Evolutionary conservation across 1,140 invertebrate genomes (phyloP), one percentile per base, ranked within the genome.

Genomic region (Trichonephila inaurata): DNA sequence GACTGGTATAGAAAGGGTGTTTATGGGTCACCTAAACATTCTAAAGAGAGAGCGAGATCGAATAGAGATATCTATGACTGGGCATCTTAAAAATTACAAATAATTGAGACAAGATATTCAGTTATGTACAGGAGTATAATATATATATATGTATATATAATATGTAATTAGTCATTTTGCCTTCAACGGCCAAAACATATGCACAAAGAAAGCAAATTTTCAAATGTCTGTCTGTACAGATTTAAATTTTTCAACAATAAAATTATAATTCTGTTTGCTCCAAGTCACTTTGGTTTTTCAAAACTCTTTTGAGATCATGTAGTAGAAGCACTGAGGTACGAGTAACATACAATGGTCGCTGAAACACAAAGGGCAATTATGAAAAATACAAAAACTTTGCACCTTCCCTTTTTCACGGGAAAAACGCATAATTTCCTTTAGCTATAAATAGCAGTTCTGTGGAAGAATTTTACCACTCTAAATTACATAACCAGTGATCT

Each of bases 401-500:
- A 93, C 10, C 28, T 60, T 28, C 60, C 24, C 81, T 24, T 0
- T 14, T 18, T 58, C 0, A 19, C 8, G 69, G 51, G 33, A 40
- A 86, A 86, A 40, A 86, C 6, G 24, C 61, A 81, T 51, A 92
- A 58, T 89, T 88, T 51, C 10, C 51, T 51, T 93, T 82, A 77
- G 66, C 86, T 93, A 93, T 89, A 93, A 93, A 93, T 89, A 93
- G 28, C 92, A 93, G 92, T 88, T 77, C 92, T 82, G 92, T 92
- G 92, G 86, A 93, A 89, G 86, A 93, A 93, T 93, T 81, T 88
- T 82, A 88, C 92, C 92, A 88, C 92, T 24, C 91, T 93, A 93
- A 88, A 93, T 88, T 93, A 93, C 92, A 93, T 93, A 93, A 93
- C 83, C 92, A 93, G 92, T 82, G 85, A 93, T 93, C 92, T 88